Evolutionary conservation across 2,888 invertebrate genomes (phyloP), one percentile per base, ranked within the genome.

Genomic region (Allophyes oxyacanthae): DNA sequence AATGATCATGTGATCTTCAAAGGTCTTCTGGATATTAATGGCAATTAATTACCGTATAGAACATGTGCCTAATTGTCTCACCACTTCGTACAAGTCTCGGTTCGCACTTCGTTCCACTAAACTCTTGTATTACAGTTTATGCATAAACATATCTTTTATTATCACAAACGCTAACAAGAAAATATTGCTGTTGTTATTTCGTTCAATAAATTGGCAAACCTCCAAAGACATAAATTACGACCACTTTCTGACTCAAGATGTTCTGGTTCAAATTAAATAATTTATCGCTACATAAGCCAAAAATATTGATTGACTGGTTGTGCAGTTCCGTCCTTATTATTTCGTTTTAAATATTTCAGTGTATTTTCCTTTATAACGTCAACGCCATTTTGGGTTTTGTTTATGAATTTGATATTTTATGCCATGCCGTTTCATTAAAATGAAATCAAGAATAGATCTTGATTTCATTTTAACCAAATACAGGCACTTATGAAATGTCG

Each of bases 201-300:
- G 59, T 70, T 66, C 64, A 61, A 44, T 60, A 62, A 65, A 62
- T 66, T 80, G 82, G 82, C 82, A 59, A 37, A 36, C 4, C 15
- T 60, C 81, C 82, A 79, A 75, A 54, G 20, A 52, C 62, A 69
- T 78, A 74, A 69, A 77, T 78, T 66, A 73, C 40, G 43, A 58
- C 51, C 54, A 72, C 60, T 64, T 70, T 78, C 72, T 74, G 77
- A 80, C 55, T 81, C 77, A 79, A 51, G 32, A 41, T 50, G 68
- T 66, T 73, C 71, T 77, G 78, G 78, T 80, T 78, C 73, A 65
- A 77, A 71, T 58, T 40, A 9, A 57, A 55, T 73, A 71, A 79
- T 74, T 74, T 73, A 81, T 63, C 66, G 52, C 34, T 37, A 50
- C 42, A 51, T 37, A 40, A 57, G 40, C 63, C 51, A 56, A 64